phyloP scores from a whole-genome alignment of 2,888 invertebrate genomes.

The Eumacrocentrus americanus region DNA sequence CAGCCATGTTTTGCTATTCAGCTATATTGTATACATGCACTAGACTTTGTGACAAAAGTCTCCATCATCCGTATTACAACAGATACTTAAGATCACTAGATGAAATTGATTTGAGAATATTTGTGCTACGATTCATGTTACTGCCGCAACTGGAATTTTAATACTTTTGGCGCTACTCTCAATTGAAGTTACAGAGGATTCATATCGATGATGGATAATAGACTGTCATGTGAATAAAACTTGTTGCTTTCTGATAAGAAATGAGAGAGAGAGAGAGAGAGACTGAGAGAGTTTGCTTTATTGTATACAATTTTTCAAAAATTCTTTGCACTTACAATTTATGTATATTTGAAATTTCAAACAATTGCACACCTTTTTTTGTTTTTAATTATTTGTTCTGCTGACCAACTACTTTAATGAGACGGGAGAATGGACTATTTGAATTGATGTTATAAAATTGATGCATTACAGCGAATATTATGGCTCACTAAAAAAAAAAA shows the following conservation, averaged over 20 bases:
- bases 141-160: too few relatives aligned
- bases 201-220: slow-evolving; percentile 14
- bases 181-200: neutral
- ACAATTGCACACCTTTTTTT: neutral
- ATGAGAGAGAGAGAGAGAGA: too few relatives aligned
- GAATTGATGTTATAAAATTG: neutral
- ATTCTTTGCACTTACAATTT: neutral
- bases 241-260: slow-evolving; percentile 14
- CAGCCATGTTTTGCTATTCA: slow-evolving; percentile 12
- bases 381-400: neutral
- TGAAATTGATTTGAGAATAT: too few relatives aligned
- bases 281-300: too few relatives aligned
- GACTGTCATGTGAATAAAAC: slow-evolving; percentile 7
- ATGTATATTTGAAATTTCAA: neutral
- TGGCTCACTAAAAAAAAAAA: slow-evolving; percentile 9
- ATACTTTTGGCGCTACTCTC: too few relatives aligned
- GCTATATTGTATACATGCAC: too few relatives aligned
- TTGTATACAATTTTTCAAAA: neutral
- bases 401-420: too few relatives aligned
- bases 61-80: too few relatives aligned
- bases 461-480: slow-evolving; percentile 19
- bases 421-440: too few relatives aligned
- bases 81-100: too few relatives aligned
- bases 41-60: too few relatives aligned
- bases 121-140: too few relatives aligned